Evolutionary conservation across 2,888 invertebrate genomes (phyloP).

Genomic region (Trissoscelio sp.): DNA sequence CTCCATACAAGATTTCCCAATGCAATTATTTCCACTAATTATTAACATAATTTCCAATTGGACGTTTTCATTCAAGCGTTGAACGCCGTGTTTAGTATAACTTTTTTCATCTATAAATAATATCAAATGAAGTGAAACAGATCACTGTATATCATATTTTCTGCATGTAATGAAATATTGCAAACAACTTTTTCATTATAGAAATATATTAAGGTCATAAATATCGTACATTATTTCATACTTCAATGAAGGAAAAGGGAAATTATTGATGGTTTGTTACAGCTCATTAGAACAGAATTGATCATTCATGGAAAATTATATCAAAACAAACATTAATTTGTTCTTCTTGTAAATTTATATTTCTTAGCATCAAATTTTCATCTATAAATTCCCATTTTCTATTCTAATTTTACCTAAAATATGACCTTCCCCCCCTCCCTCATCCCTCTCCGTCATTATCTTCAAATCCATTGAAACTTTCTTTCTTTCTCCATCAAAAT

Average conservation of each 20-base stretch:
- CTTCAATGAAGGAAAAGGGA: neutral
- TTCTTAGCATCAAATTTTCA: too few species aligned
- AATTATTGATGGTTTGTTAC: neutral
- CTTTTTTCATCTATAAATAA: constrained; percentile 8
- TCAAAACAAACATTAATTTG: too few species aligned
- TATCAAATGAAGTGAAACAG: constrained; percentile 22
- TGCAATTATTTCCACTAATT: neutral
- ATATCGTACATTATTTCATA: neutral
- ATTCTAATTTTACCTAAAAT: too few species aligned
- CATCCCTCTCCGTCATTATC: too few species aligned
- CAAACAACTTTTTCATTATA: neutral
- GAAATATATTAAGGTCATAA: constrained; percentile 5
- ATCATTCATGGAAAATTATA: neutral
- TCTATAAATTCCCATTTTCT: too few species aligned
- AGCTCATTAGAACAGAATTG: neutral
- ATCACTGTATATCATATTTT: constrained; percentile 9
- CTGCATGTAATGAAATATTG: constrained; percentile 1
- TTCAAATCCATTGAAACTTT: neutral
- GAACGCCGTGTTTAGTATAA: neutral
- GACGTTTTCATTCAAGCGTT: constrained; percentile 28
- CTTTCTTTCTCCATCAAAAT: neutral
- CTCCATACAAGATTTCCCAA: too few species aligned
- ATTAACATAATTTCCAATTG: neutral
- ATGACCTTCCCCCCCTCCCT: neutral
- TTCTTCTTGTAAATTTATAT: too few species aligned